Base-by-base conservation (phyloP, 2,113 vertebrate species). In the Zosterops hypoxanthus region DNA sequence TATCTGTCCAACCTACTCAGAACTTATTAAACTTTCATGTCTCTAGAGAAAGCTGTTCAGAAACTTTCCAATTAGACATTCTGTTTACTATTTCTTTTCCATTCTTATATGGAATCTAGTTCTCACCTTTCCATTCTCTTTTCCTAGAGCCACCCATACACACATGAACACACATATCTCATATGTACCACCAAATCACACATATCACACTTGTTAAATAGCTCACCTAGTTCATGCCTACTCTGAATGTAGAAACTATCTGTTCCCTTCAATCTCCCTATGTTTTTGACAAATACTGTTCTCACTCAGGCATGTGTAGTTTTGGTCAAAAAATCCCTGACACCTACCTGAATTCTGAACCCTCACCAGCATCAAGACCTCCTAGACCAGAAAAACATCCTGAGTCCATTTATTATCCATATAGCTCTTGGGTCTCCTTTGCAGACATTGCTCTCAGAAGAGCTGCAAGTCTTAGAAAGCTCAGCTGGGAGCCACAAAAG, bases 81-180 rank as follows among this genome's bases (percentile, higher is more conserved):
- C 75, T 93, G 68, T 86, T 95, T 89, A 83, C 79, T 93, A 86
- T 82, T 93, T 92, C 64, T 80, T 91, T 72, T 90, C 69, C 14
- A 17, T 55, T 93, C 56, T 68, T 34, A n/a, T 25, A 9, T 14
- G n/a, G 76, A 78, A 87, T 71, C 63, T 56, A 60, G 50, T 70
- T 88, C 52, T 93, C 56, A 68, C 72, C 59, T 93, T 92, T 73
- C 29, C 18, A 70, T 63, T 50, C 28, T 57, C 42, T 81, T 86
- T 59, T 83, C 52, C 55, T 59, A 63, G 31, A 73, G 39, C 31
- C 31, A 84, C 57, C 36, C 61, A 68, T 36, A 70, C 26, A 29
- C 22, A 33, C 49, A 56, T 19, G 52, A 53, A 73, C 42, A 42
- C 20, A 79, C 21, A 36, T 7, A 34, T 36, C 57, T 86, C 9